These are phyloP conservation scores for Scolopax rusticola DNA, from an alignment of 2,797 vertebrate species.

Conservation along the genomic window DNA sequence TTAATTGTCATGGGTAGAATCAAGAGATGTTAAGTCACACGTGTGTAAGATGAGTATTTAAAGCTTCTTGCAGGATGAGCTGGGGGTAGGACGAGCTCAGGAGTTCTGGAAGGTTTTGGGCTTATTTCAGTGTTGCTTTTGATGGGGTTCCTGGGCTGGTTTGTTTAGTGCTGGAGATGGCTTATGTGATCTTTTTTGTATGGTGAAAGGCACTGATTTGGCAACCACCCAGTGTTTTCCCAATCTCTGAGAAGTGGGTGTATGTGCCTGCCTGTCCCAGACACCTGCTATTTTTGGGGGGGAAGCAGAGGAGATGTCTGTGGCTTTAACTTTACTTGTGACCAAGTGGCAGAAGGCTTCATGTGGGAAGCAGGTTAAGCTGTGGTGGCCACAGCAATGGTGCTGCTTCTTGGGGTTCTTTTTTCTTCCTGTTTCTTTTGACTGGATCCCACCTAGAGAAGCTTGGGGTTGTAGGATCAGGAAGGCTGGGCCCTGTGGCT, in stretches of 20 bases:
- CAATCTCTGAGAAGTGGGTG: neutral
- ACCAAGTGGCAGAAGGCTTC: neutral
- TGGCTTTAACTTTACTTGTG: neutral
- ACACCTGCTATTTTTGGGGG: fast-evolving
- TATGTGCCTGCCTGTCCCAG: neutral
- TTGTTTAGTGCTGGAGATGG: neutral
- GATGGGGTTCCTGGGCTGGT: neutral
- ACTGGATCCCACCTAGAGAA: neutral
- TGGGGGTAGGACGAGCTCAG: neutral
- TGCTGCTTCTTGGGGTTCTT: neutral
- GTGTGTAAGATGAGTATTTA: neutral
- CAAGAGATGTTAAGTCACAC: neutral
- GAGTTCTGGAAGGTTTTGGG: neutral
- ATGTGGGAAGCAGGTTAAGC: too few relatives aligned
- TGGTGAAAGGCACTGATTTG: fast-evolving
- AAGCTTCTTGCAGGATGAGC: neutral
- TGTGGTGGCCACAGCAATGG: too few relatives aligned
- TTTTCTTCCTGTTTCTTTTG: fast-evolving
- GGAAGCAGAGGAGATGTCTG: too few relatives aligned
- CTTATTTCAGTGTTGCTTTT: neutral
- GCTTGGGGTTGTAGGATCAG: neutral
- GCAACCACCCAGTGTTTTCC: neutral
- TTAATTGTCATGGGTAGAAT: neutral
- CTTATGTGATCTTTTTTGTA: neutral
- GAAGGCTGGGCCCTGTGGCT: neutral